Conservation (phyloP, 2,113 vertebrate genomes). For the Manacus vitellinus region DNA sequence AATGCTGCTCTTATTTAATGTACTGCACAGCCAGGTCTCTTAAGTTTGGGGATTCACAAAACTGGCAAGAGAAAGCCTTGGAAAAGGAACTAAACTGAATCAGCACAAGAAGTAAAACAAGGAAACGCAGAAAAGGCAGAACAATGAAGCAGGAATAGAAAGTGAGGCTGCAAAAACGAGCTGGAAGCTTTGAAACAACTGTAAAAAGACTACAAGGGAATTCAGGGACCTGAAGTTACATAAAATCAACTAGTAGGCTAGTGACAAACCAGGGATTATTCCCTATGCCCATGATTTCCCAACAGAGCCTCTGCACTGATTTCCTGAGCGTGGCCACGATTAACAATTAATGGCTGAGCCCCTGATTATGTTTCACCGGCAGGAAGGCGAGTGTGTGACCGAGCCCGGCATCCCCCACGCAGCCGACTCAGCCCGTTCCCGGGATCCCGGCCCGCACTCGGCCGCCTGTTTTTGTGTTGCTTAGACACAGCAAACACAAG, state of each 20-base stretch:
- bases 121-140: conserved; percentile 47
- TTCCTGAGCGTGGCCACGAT: not conserved
- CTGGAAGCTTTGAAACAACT: not conserved
- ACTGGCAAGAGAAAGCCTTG: not conserved
- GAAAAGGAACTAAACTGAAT: conserved; percentile 13
- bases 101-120: conserved; percentile 32
- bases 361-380: not conserved
- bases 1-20: not conserved
- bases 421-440: not conserved
- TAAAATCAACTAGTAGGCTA: not conserved
- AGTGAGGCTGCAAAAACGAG: not conserved
- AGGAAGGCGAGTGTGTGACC: not conserved
- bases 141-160: conserved; percentile 47
- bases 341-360: not conserved
- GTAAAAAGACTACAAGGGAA: not conserved
- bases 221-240: not conserved
- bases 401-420: not conserved
- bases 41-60: not conserved
- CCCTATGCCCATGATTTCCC: not conserved
- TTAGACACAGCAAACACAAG: not conserved
- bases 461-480: not conserved
- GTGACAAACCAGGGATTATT: not conserved
- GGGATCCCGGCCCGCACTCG: not conserved
- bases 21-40: not conserved
- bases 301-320: not conserved